These are phyloP conservation scores for Eristalis tenax DNA, from an alignment of 2,888 invertebrate genomes.

Conservation along the genomic window DNA sequence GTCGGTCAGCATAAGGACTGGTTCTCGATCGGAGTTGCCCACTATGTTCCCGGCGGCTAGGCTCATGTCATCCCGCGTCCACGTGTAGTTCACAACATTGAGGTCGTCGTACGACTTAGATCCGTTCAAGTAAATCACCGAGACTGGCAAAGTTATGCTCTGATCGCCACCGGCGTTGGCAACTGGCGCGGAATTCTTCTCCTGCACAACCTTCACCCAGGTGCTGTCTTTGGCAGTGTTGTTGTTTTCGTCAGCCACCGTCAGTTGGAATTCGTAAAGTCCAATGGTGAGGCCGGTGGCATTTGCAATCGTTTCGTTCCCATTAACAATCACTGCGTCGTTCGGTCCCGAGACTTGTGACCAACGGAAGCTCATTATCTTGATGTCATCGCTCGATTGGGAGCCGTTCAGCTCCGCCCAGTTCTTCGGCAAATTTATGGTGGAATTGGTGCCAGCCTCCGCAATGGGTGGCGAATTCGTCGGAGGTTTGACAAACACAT, in stretches of 20 bases:
- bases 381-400: constrained; percentile 90
- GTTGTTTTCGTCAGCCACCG: constrained; percentile 92
- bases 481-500: constrained; percentile 95
- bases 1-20: constrained; percentile 91
- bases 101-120: constrained; percentile 93
- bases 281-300: constrained; percentile 92
- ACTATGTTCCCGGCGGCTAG: constrained; percentile 93
- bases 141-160: constrained; percentile 88
- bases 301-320: constrained; percentile 87
- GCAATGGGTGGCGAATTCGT: constrained; percentile 92
- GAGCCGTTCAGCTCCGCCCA: constrained; percentile 91
- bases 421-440: constrained; percentile 91
- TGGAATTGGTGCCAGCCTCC: constrained; percentile 85
- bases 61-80: constrained; percentile 89
- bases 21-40: constrained; percentile 87
- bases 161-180: constrained; percentile 95
- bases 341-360: constrained; percentile 88
- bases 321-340: constrained; percentile 83
- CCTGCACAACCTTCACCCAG: constrained; percentile 91
- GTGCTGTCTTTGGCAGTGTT: constrained; percentile 89
- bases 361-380: constrained; percentile 92
- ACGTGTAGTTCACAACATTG: constrained; percentile 91
- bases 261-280: constrained; percentile 89
- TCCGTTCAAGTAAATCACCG: constrained; percentile 91
- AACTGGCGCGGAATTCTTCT: constrained; percentile 93